Base-by-base conservation (phyloP, 2,113 vertebrate genomes). In the Chloropsis hardwickii region DNA sequence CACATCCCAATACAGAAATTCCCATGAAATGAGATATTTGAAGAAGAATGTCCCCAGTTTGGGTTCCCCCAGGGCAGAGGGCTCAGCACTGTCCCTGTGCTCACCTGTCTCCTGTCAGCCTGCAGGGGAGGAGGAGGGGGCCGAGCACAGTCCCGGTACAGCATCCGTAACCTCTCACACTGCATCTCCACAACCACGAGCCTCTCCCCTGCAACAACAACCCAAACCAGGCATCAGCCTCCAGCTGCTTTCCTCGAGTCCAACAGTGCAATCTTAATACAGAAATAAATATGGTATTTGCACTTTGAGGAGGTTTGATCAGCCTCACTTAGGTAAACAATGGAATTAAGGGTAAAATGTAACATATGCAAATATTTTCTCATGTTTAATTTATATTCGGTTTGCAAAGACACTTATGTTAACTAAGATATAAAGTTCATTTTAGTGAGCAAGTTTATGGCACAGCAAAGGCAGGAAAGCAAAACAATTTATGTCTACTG, bases 61-160 rank as follows among this genome's bases (percentile, higher is more conserved):
- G 81, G 40, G n/a, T 4, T 23, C 24, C 35, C 33, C 12, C 53
- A 37, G 25, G 42, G 10, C 39, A 57, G 37, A 17, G 45, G 24
- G 11, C n/a, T 53, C n/a, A 21, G 71, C 40, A 4, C 11, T 6
- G 9, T 3, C 15, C 23, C 33, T 57, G 58, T 28, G 73, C 97
- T 98, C 94, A 99, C 99, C 98, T 99, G 99, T 65, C 99, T 98
- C 71, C 99, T 98, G 96, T 99, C 99, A 9, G 99, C 98, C 89
- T 99, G 99, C 22, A 99, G 98, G 0, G 99, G 99, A 9, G 99
- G 99, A 13, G 99, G 99, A 2, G 99, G 99, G 14, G 99, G 99
- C 25, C 99, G 99, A 71, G 99, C 99, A 35, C 99, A 99, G 95
- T 99, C 99, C 6, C 99, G 98, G 95, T 99, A 99, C 67, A 99